Evolutionary conservation across 2,888 invertebrate species (phyloP).

Genomic region (Tyria jacobaeae): DNA sequence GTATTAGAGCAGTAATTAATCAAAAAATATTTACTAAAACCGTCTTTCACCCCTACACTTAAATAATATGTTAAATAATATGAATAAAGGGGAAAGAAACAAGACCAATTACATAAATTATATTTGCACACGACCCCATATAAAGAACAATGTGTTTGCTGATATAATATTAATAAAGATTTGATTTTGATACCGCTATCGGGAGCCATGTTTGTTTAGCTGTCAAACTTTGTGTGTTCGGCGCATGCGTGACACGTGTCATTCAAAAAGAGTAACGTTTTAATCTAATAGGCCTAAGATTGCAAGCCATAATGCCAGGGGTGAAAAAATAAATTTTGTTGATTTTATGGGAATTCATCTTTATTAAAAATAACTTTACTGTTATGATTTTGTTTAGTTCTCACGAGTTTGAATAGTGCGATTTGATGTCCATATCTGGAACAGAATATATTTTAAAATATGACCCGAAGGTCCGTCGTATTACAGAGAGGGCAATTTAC

Average conservation of each 20-base stretch:
- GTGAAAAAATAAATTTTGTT: slow-evolving; percentile 55
- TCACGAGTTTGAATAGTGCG: slow-evolving; percentile 40
- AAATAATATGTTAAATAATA: slow-evolving; percentile 61
- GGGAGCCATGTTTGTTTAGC: slow-evolving; percentile 81
- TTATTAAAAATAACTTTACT: slow-evolving; percentile 61
- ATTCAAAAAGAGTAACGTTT: slow-evolving; percentile 63
- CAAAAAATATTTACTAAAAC: slow-evolving; percentile 57
- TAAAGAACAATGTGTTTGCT: slow-evolving; percentile 77
- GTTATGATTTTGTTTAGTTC: slow-evolving; percentile 47
- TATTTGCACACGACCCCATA: slow-evolving; percentile 71
- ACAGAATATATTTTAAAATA: neutral
- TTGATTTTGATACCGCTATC: slow-evolving; percentile 75
- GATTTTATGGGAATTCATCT: slow-evolving; percentile 57
- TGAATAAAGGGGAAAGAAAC: slow-evolving; percentile 63
- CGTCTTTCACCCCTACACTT: slow-evolving; percentile 60
- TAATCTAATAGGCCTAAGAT: slow-evolving; percentile 73
- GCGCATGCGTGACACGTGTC: slow-evolving; percentile 75
- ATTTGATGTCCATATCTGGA: slow-evolving; percentile 1
- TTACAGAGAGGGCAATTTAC: neutral
- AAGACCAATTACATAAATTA: slow-evolving; percentile 80
- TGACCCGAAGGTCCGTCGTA: no score
- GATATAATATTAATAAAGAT: slow-evolving; percentile 80
- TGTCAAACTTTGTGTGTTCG: slow-evolving; percentile 69
- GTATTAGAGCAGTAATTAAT: slow-evolving; percentile 39
- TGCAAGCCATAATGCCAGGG: slow-evolving; percentile 58